phyloP scores from a whole-genome alignment of 1,140 invertebrate species.

The Aphelenchoides fujianensis region DNA sequence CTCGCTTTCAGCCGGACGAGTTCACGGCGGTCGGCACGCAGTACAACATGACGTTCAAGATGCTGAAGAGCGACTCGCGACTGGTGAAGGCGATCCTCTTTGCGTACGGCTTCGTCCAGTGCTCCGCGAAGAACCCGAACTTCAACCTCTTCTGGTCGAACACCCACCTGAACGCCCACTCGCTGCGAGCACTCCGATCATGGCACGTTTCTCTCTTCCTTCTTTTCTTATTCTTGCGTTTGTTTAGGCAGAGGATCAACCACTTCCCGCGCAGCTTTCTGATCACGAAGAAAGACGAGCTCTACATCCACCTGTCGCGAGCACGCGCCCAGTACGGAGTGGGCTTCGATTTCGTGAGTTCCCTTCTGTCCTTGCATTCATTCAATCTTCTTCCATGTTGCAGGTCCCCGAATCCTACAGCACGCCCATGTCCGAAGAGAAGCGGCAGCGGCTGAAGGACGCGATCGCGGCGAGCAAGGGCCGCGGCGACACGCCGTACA shows the following conservation, averaged over 20 bases:
- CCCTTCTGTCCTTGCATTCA: background rate
- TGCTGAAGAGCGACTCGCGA: slow-evolving; percentile 46
- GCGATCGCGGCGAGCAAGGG: slow-evolving; percentile 25
- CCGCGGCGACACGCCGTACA: slow-evolving; percentile 34
- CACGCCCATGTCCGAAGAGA: slow-evolving; percentile 43
- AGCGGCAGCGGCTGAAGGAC: slow-evolving; percentile 20
- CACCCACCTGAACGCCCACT: slow-evolving; percentile 33
- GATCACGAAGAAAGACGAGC: slow-evolving; percentile 42
- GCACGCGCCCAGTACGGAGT: slow-evolving; percentile 36
- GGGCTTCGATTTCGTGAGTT: slow-evolving; percentile 48
- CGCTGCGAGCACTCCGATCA: slow-evolving; percentile 32
- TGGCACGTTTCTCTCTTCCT: slow-evolving; percentile 34
- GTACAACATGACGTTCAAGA: slow-evolving; percentile 50
- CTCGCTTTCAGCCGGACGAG: background rate
- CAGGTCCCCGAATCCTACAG: slow-evolving; percentile 60
- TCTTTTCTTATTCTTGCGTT: slow-evolving; percentile 11
- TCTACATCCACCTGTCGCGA: slow-evolving; percentile 38
- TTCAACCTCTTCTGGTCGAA: slow-evolving; percentile 51
- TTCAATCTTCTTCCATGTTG: slow-evolving; percentile 14
- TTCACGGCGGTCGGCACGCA: slow-evolving; percentile 28
- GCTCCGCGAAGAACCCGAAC: slow-evolving; percentile 42
- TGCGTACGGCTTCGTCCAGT: slow-evolving; percentile 53
- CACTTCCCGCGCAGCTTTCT: slow-evolving; percentile 46
- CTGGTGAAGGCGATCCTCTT: slow-evolving; percentile 43
- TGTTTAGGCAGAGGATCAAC: slow-evolving; percentile 45